Base-by-base conservation (phyloP, 2,888 invertebrate species). In the Chalcis sispes region DNA sequence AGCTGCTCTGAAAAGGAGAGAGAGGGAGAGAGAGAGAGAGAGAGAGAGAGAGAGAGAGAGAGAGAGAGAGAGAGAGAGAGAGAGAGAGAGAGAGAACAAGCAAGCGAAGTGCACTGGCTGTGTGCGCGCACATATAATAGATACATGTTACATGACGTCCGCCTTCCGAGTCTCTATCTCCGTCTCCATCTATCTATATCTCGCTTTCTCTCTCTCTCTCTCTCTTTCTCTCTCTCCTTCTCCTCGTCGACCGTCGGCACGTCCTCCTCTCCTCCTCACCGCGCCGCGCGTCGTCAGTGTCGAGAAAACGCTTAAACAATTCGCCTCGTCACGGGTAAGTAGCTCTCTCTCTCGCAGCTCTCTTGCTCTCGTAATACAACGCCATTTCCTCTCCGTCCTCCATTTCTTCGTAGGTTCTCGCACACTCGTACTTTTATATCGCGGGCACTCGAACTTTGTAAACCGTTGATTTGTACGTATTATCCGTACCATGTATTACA, bases 241-340 rank as follows among this genome's bases (percentile, higher is more conserved):
- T 64, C 52, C 48, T 54, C 52, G 18, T 56, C 54, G n/a, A n/a
- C 52, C 52, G 32, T 59, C 23, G 32, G 29, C 36, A 32, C 69
- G 42, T 27, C 48, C n/a, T 1, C 5, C 15, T n/a, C n/a, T n/a
- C n/a, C n/a, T n/a, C n/a, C n/a, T n/a, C n/a, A n/a, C n/a, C n/a
- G n/a, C n/a, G n/a, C n/a, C n/a, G 18, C 32, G 50, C 67, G 20
- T 56, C 69, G 75, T 75, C 61, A 75, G 71, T 72, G 71, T 72
- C 71, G 71, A 66, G 71, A 61, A 75, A 66, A 71, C 71, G 75
- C 71, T 75, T 66, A 72, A 66, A 75, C 75, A 75, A 72, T 72
- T 54, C 75, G 75, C 75, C 42, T 75, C 75, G 75, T 75, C 71
- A 75, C 75, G 65, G 75, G 71, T 75, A 75, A 75, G 75, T 72